Base-by-base conservation (phyloP, 1,140 invertebrate genomes). In the Aphelenchoides besseyi region DNA sequence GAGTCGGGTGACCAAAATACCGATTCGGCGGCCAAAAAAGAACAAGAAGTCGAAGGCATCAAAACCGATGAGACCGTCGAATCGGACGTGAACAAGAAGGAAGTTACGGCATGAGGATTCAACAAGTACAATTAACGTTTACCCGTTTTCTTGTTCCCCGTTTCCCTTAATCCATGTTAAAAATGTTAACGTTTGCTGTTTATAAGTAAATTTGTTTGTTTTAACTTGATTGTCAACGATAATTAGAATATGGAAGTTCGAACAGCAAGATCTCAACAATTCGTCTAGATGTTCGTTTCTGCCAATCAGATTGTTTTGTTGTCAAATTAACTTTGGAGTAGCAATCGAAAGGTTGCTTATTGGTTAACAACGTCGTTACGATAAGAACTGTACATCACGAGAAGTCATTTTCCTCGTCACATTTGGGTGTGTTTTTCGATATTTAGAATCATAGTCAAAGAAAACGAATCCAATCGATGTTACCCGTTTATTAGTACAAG, bases 201-300 rank as follows among this genome's bases (percentile, higher is more conserved):
- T 48, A 48, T n/a, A 48, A 48, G 23, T 48, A 48, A 48, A 48
- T 48, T 48, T 48, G 41, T 48, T 48, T 48, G 41, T 48, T 48
- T 48, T 23, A 23, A 23, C 41, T 23, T 48, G 41, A 48, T 48
- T 48, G 41, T 12, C 12, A n/a, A n/a, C n/a, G n/a, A n/a, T n/a
- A n/a, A n/a, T n/a, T n/a, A n/a, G n/a, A n/a, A n/a, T n/a, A n/a
- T n/a, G n/a, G n/a, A n/a, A n/a, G n/a, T n/a, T n/a, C n/a, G n/a
- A n/a, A n/a, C n/a, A n/a, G n/a, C n/a, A n/a, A n/a, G n/a, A n/a
- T n/a, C n/a, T n/a, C n/a, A n/a, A n/a, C n/a, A n/a, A n/a, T n/a
- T n/a, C n/a, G n/a, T n/a, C n/a, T n/a, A n/a, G n/a, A n/a, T n/a
- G n/a, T n/a, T n/a, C n/a, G n/a, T n/a, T n/a, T n/a, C n/a, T n/a